phyloP scores from a whole-genome alignment of 2,113 vertebrate species.

The Sinocyclocheilus anophthalmus region DNA sequence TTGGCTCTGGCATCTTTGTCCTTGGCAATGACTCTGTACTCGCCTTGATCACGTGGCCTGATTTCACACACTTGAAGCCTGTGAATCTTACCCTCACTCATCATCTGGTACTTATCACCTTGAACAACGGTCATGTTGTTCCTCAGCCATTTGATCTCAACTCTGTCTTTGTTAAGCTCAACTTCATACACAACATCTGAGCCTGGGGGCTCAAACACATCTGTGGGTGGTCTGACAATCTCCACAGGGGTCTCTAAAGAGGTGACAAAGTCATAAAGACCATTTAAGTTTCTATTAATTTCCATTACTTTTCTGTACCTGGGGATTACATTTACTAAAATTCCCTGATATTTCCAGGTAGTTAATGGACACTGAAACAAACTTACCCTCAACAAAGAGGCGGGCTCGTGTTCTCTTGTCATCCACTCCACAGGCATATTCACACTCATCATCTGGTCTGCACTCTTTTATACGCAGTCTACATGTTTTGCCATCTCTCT shows the following conservation, averaged over 20 bases:
- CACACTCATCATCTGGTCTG: slow-evolving; percentile 94
- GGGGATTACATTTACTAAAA: not conserved
- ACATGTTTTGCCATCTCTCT: slow-evolving; percentile 89
- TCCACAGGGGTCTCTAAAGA: slow-evolving; percentile 91
- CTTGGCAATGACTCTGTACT: slow-evolving; percentile 94
- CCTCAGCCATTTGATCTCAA: slow-evolving; percentile 95
- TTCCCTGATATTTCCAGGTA: not conserved
- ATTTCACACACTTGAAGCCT: slow-evolving; percentile 94
- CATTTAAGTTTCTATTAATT: not conserved
- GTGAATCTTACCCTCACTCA: slow-evolving; percentile 95
- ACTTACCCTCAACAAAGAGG: slow-evolving; percentile 94
- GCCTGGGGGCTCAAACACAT: slow-evolving; percentile 89
- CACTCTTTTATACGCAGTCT: slow-evolving; percentile 92
- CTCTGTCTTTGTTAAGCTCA: slow-evolving; percentile 95
- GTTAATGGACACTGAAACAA: not conserved
- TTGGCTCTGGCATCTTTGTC: slow-evolving; percentile 97
- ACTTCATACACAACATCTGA: slow-evolving; percentile 89
- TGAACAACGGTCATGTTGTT: slow-evolving; percentile 97
- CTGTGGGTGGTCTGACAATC: slow-evolving; percentile 91
- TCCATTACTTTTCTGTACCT: not conserved
- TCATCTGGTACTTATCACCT: too few relatives aligned
- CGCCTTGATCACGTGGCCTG: slow-evolving; percentile 93
- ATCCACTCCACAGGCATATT: slow-evolving; percentile 95
- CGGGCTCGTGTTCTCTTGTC: slow-evolving; percentile 90
- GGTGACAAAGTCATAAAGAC: slow-evolving; percentile 17